phyloP scores from a whole-genome alignment of 2,888 invertebrate species.

The Amiota minor region DNA sequence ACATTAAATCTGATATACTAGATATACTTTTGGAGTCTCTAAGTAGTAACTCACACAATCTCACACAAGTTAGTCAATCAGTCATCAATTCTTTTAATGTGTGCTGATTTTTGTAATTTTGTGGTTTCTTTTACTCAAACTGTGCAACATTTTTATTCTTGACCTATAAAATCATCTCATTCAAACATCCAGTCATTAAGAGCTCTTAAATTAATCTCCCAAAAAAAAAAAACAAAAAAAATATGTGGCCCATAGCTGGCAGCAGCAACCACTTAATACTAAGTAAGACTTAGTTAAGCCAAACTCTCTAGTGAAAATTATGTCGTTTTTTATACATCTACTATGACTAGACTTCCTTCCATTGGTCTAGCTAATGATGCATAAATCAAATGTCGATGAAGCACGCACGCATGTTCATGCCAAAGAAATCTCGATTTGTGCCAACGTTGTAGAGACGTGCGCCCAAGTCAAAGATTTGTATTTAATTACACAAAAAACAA shows the following conservation, averaged over 20 bases:
- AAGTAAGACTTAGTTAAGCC: slow-evolving; percentile 3
- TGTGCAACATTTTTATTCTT: not conserved
- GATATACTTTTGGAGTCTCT: too few relatives aligned
- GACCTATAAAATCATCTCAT: not conserved
- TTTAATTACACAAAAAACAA: slow-evolving; percentile 16
- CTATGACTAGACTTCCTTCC: slow-evolving; percentile 24
- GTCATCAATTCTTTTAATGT: not conserved
- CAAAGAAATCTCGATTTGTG: slow-evolving; percentile 14
- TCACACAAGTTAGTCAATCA: too few relatives aligned
- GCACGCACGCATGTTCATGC: slow-evolving; percentile 19
- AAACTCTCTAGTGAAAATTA: slow-evolving; percentile 26
- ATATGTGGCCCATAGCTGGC: slow-evolving; percentile 61
- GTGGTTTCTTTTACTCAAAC: not conserved
- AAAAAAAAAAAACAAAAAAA: slow-evolving; percentile 23
- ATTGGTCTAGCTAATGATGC: slow-evolving; percentile 61
- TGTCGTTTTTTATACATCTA: slow-evolving; percentile 25
- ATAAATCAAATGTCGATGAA: slow-evolving; percentile 56
- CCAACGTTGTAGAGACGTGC: slow-evolving; percentile 4
- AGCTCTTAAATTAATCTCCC: not conserved
- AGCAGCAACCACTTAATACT: slow-evolving; percentile 38
- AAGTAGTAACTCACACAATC: too few relatives aligned
- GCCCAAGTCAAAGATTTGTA: slow-evolving; percentile 16
- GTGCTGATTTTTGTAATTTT: not conserved
- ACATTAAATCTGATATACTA: not conserved
- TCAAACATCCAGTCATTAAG: not conserved